phyloP scores from a whole-genome alignment of 2,888 invertebrate genomes.

The Pristionchus maxplancki region DNA sequence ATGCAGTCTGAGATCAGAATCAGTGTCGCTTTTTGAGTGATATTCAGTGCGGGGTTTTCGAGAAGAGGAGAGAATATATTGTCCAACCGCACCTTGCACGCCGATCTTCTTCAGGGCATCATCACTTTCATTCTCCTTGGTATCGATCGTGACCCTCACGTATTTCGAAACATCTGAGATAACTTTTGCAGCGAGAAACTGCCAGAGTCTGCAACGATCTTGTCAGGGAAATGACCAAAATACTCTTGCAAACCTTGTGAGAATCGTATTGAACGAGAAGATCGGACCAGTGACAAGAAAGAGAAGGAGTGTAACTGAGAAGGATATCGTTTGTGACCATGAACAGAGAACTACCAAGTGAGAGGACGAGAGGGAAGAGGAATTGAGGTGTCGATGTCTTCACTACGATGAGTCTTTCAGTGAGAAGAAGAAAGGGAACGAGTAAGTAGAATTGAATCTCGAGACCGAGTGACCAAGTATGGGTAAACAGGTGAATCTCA shows the following conservation, averaged over 20 bases:
- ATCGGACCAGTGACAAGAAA: constrained; percentile 3
- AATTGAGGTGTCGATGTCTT: not conserved
- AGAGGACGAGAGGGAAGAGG: not conserved
- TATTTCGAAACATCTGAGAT: not conserved
- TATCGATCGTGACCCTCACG: not conserved
- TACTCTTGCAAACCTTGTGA: not conserved
- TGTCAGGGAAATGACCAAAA: not conserved
- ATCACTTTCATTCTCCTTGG: not conserved
- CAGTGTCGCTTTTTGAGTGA: too few species aligned
- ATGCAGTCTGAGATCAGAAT: not conserved
- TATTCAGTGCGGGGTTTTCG: too few species aligned
- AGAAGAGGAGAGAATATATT: too few species aligned
- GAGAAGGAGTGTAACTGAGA: constrained; percentile 22
- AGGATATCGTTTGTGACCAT: not conserved
- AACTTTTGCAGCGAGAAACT: constrained; percentile 30
- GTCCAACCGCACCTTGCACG: not conserved
- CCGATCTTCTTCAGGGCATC: constrained; percentile 2
- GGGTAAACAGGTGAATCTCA: constrained; percentile 23
- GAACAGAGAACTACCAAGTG: constrained; percentile 1
- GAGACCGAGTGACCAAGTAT: constrained; percentile 13
- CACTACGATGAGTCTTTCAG: not conserved
- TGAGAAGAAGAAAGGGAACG: not conserved
- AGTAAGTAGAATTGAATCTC: constrained; percentile 27
- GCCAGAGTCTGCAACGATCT: not conserved
- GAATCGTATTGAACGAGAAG: constrained; percentile 34